Evolutionary conservation across 2,113 vertebrate species (phyloP).

Genomic region (Smithornis capensis): DNA sequence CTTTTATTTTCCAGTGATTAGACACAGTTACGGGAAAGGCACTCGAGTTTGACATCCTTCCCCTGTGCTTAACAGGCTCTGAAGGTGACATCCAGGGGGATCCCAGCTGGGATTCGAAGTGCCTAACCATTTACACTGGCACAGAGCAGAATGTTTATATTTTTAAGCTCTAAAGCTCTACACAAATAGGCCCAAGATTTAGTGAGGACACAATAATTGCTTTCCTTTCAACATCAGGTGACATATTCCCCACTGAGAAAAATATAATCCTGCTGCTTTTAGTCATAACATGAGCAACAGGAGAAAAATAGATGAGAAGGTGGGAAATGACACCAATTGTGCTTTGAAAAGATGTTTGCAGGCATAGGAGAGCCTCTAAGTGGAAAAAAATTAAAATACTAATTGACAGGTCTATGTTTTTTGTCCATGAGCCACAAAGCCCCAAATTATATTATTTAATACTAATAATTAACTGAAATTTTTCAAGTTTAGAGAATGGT

Average conservation of each 20-base stretch:
- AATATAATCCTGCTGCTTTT: constrained; percentile 40
- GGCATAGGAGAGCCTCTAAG: constrained; percentile 18
- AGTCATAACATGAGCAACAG: constrained; percentile 54
- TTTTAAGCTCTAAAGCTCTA: constrained; percentile 45
- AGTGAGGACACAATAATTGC: constrained; percentile 70
- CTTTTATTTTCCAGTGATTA: constrained; percentile 30
- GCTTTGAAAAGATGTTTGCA: constrained; percentile 41
- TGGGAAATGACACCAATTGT: constrained; percentile 66
- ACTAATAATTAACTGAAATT: constrained; percentile 27
- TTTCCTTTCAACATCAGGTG: constrained; percentile 63
- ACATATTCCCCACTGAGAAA: constrained; percentile 62
- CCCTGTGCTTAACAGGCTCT: constrained; percentile 60
- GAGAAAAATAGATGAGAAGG: constrained; percentile 53
- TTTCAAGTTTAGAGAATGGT: background rate
- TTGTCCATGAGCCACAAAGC: constrained; percentile 15
- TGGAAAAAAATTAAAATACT: constrained; percentile 43
- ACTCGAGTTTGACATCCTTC: constrained; percentile 38
- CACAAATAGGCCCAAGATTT: constrained; percentile 55
- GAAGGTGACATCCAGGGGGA: constrained; percentile 65
- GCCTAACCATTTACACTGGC: constrained; percentile 47
- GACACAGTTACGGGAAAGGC: constrained; percentile 21
- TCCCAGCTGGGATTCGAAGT: constrained; percentile 51
- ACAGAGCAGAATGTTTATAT: constrained; percentile 37
- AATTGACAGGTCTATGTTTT: constrained; percentile 45
- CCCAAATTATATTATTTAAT: background rate